Evolutionary conservation across 2,113 vertebrate genomes (phyloP), one percentile per base, ranked within the genome.

Genomic region (Candoia aspera): DNA sequence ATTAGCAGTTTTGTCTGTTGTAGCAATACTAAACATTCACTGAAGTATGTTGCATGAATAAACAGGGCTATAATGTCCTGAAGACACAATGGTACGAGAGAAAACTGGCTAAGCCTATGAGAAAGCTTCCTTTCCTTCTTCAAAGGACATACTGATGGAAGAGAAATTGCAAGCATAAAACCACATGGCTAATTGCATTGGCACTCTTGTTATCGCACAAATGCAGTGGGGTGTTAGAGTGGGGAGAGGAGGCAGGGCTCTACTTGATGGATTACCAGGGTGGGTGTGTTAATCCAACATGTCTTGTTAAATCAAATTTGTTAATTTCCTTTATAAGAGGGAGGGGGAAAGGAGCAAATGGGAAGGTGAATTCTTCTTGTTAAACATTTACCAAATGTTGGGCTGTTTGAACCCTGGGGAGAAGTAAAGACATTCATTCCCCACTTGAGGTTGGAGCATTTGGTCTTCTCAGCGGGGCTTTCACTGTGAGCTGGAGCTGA

Each of bases 231-330:
- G 91, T 84, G 93, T 95, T 88, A 91, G 2, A 4, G 85, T 83
- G 85, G 26, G 89, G 95, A 94, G 54, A 83, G 96, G 94, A 96
- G 95, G 93, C 95, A 60, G 95, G 92, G 92, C 95, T 95, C 94
- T 96, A 95, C 96, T 90, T 94, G 95, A 94, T 87, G 94, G 94
- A 95, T 95, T 95, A 95, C 93, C 92, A 90, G 95, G 95, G 95
- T 42, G 73, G 33, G 73, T 79, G 73, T 79, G 73, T 87, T 94
- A 94, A 96, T 90, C 90, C 91, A 95, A 90, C 93, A 92, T 37
- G n/a, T 95, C 96, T 96, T 95, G 95, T 96, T 95, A 97, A 97
- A 97, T 73, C 92, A 86, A 94, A 96, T 93, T 96, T 96, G 96
- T 95, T 96, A 96, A 94, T 96, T 97, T 95, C 93, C 94, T 95